Percentiles rank a stretch among this genome's conserved stretches.
These are phyloP conservation scores for Tillus elongatus DNA, from an alignment of 2,888 invertebrate species.

Conservation along the genomic window DNA sequence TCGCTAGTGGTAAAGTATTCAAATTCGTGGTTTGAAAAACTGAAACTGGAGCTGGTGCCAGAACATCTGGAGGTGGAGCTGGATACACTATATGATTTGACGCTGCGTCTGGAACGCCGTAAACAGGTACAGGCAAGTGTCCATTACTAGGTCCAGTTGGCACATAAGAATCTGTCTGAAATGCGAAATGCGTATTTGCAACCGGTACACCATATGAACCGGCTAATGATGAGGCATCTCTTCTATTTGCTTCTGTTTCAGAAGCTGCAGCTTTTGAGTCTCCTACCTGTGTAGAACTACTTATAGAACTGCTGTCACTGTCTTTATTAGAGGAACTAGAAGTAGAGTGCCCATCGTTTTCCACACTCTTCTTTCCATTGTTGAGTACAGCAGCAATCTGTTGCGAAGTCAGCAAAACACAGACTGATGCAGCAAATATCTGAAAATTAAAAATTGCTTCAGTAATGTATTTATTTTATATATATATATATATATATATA, in stretches of 20 bases:
- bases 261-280: slow-evolving; percentile 33
- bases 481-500: too few species aligned
- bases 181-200: slow-evolving; percentile 47
- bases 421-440: slow-evolving; percentile 32
- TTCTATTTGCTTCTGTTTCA: slow-evolving; percentile 33
- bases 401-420: slow-evolving; percentile 30
- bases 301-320: slow-evolving; percentile 11
- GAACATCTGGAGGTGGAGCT: slow-evolving; percentile 43
- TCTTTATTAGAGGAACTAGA: slow-evolving; percentile 16
- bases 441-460: slow-evolving; percentile 23
- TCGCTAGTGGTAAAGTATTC: slow-evolving; percentile 19
- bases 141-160: slow-evolving; percentile 40
- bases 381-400: slow-evolving; percentile 38
- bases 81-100: slow-evolving; percentile 40
- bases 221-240: slow-evolving; percentile 34
- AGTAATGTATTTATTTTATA: too few species aligned
- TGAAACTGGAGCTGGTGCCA: slow-evolving; percentile 31
- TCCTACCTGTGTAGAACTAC: slow-evolving; percentile 17
- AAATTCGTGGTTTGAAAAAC: slow-evolving; percentile 5
- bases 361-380: slow-evolving; percentile 25
- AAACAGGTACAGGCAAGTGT: slow-evolving; percentile 47
- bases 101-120: slow-evolving; percentile 49
- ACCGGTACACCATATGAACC: slow-evolving; percentile 49
- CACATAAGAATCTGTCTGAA: slow-evolving; percentile 39
- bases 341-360: slow-evolving; percentile 16